Evolutionary conservation across 2,797 vertebrate species (phyloP), one percentile per base, ranked within the genome.

Genomic region (Mionectes olivaceus): DNA sequence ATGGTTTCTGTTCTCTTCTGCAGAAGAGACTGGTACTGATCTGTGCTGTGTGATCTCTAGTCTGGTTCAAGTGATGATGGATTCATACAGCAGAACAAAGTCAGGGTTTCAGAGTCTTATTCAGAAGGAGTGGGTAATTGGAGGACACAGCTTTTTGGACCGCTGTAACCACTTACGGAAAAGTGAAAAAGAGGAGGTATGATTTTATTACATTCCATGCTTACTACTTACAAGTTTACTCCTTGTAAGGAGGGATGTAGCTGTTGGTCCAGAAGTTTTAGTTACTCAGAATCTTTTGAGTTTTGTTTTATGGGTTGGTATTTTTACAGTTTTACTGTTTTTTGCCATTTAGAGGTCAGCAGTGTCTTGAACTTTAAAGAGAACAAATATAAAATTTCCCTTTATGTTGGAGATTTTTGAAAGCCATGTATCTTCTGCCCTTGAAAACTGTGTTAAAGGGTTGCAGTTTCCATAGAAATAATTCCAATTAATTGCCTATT

Each of bases 1-100:
- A 23, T 60, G 14, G 14, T 79, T 89, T 91, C 84, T 70, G 19
- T 90, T 88, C 10, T 86, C 9, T 25, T 89, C 71, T 85, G 30
- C 53, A 98, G 98, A 98, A 91, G 98, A 98, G 65, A 97, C 63
- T 2, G 98, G 97, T 18, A 98, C 98, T 21, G 99, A 99, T 92
- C 95, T 99, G 86, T 99, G 98, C 97, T 99, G 98, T 91, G 96
- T 99, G 32, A 91, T 99, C 57, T 98, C 99, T n/a, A 98, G 98
- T 71, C 97, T 99, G 95, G 98, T 98, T 88, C 99, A 99, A 98
- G 97, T 99, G 86, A 99, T 99, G 98, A 98, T 99, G 97, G 99
- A 99, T 94, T 98, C 98, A 7, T 95, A 98, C 95, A 99, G 97
- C 96, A 97, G 99, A 90, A 99, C 98, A 37, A 97, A 97, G 73